phyloP scores from a whole-genome alignment of 2,888 invertebrate genomes.

The Mylabris sibirica region DNA sequence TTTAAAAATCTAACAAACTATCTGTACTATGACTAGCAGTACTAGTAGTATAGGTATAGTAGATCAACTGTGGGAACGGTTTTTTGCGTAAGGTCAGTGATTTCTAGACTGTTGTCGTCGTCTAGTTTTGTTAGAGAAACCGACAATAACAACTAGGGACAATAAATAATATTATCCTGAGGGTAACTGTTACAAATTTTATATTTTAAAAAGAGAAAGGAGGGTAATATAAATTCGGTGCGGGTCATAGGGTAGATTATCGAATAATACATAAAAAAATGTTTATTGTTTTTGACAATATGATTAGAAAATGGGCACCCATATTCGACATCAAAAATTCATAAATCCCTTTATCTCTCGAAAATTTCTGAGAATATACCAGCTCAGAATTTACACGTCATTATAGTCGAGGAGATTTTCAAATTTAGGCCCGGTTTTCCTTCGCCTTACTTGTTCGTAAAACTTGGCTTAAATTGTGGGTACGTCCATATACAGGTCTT shows the following conservation, averaged over 20 bases:
- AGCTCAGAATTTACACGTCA: no score
- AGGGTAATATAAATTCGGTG: constrained; percentile 1
- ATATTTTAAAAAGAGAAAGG: not conserved
- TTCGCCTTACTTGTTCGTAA: no score
- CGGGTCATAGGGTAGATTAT: not conserved
- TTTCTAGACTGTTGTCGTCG: constrained; percentile 2
- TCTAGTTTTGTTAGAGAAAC: not conserved
- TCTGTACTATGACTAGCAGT: not conserved
- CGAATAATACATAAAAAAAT: not conserved
- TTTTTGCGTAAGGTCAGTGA: constrained; percentile 1
- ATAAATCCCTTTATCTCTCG: no score
- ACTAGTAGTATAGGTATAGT: not conserved
- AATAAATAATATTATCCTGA: not conserved
- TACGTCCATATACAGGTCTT: no score
- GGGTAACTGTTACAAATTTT: constrained; percentile 9
- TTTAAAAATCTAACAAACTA: not conserved
- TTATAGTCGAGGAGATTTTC: no score
- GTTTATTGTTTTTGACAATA: no score
- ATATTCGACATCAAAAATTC: no score
- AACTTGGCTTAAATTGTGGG: no score
- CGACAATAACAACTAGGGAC: not conserved
- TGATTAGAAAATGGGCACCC: no score
- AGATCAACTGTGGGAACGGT: not conserved
- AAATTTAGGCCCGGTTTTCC: no score
- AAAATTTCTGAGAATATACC: no score